phyloP scores from a whole-genome alignment of 2,888 invertebrate species.

The Dicyrtomina minuta region DNA sequence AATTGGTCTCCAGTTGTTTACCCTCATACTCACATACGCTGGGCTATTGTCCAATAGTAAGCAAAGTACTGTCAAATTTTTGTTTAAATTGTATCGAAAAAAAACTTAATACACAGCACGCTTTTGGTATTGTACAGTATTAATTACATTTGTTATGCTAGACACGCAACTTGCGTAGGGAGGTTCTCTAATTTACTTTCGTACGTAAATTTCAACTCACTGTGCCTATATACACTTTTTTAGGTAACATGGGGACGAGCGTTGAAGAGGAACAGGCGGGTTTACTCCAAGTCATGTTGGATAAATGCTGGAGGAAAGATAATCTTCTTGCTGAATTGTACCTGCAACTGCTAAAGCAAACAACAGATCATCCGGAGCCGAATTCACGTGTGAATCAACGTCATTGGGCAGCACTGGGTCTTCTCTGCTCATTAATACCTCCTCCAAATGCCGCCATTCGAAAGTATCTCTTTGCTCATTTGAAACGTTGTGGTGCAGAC shows the following conservation, averaged over 20 bases:
- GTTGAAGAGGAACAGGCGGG: conserved; percentile 35
- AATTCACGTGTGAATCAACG: conserved; percentile 81
- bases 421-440: conserved; percentile 81
- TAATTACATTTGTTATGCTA: too few species aligned
- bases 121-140: neutral
- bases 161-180: too few species aligned
- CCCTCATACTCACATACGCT: conserved; percentile 83
- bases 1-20: conserved; percentile 82
- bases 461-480: conserved; percentile 82
- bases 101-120: too few species aligned
- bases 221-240: too few species aligned
- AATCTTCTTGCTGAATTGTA: conserved; percentile 62
- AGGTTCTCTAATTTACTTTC: too few species aligned
- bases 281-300: conserved; percentile 82
- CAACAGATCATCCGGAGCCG: conserved; percentile 88
- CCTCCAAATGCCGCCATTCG: conserved; percentile 76
- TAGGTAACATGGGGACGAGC: conserved; percentile 44
- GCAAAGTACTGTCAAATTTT: conserved; percentile 21
- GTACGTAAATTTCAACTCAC: too few species aligned
- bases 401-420: conserved; percentile 86
- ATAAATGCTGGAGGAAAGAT: conserved; percentile 87
- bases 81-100: neutral
- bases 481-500: conserved; percentile 83
- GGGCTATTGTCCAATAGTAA: conserved; percentile 72
- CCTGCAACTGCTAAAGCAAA: conserved; percentile 88